Evolutionary conservation across 2,113 vertebrate genomes (phyloP), one percentile per base, ranked within the genome.

Genomic region (Orcinus orca): DNA sequence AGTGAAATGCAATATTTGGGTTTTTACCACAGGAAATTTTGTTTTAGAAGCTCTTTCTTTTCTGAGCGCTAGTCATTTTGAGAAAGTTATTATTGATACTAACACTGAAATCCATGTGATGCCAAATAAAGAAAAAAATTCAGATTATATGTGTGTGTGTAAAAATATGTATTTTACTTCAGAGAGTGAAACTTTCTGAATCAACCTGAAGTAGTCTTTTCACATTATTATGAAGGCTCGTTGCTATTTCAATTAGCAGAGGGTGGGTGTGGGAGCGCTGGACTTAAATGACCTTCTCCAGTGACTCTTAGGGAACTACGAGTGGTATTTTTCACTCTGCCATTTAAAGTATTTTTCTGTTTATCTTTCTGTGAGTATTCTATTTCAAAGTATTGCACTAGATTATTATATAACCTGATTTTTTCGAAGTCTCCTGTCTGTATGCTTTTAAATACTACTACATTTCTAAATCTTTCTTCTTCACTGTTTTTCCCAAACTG

Each of bases 351-450:
- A 86, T 82, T 97, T 96, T 91, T 97, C 73, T 97, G 94, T 97
- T 97, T 98, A 96, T 97, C 84, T 97, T 92, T 89, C 53, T 90
- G 23, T 93, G 92, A 77, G 53, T 95, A 87, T 96, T 95, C 33
- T 55, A 15, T 98, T 97, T 98, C 92, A 96, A 95, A 98, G 96
- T 89, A 74, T 86, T 93, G 98, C 62, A 77, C 62, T 97, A 88
- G 84, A 89, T 76, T 91, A 88, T 88, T 96, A 97, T 41, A 70
- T 93, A 97, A 90, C 53, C 29, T 93, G 36, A 87, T 76, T 70
- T 95, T 94, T 97, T 70, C 26, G n/a, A 65, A 82, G 74, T 94
- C 68, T 80, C 68, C 90, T 95, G 9, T 97, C 83, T 83, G 55
- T 90, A 62, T 86, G 70, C 73, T 98, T 41, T 95, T 90, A 70